Conservation (phyloP, 1,140 invertebrate species). For the Pachypeltis micranthus region DNA sequence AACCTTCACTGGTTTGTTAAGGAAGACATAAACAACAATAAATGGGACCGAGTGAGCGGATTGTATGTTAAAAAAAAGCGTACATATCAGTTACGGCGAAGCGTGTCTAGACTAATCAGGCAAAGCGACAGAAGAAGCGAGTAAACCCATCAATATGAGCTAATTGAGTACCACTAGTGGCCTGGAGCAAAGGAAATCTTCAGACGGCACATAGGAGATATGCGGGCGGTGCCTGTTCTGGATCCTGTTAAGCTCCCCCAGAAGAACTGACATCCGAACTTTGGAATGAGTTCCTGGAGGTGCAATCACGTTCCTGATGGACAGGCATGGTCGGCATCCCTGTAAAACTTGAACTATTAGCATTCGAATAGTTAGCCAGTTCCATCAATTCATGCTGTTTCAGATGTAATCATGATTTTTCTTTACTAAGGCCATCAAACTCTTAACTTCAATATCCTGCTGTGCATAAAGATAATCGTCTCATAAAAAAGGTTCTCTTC, state of each 20-base stretch:
- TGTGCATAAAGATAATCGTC: no score
- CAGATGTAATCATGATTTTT: no score
- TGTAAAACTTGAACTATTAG: no score
- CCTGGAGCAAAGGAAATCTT: slow-evolving; percentile 63
- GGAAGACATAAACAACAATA: no score
- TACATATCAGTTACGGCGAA: neutral
- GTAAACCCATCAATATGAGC: neutral
- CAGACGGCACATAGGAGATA: slow-evolving; percentile 48
- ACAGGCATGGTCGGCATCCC: neutral
- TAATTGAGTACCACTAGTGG: slow-evolving; percentile 53
- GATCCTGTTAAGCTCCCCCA: slow-evolving; percentile 61
- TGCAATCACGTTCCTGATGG: neutral
- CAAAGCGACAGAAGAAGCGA: neutral
- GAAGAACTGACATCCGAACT: slow-evolving; percentile 36
- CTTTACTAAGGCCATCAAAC: no score
- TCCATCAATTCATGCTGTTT: no score
- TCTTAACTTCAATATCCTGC: no score
- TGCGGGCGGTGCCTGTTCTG: slow-evolving; percentile 44
- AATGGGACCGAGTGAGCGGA: no score
- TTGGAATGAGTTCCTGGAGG: slow-evolving; percentile 2
- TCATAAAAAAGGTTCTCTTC: no score
- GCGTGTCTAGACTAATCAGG: neutral
- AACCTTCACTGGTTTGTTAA: no score
- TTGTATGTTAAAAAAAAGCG: no score
- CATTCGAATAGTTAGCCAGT: no score